Percentiles rank a stretch among this genome's conserved stretches.
Conservation (phyloP, 37 sponge, comb jelly and placozoan species). For the Diacarnus erythraeanus region DNA sequence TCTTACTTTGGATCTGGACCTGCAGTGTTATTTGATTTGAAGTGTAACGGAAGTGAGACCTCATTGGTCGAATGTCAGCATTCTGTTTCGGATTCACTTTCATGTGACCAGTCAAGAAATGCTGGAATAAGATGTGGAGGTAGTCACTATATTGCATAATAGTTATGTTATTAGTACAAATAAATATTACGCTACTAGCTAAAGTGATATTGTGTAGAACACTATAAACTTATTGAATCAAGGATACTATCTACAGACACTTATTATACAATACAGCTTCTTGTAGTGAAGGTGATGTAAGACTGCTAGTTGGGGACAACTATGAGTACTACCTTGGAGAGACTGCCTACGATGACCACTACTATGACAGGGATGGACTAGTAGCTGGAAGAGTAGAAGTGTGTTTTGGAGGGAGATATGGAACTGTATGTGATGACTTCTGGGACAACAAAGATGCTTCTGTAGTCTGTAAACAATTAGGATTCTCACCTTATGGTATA, state of each 20-base stretch:
- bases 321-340: slow-evolving; percentile 9
- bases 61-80: slow-evolving; percentile 9
- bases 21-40: slow-evolving; percentile 23
- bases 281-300: slow-evolving; percentile 22
- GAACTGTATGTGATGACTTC: slow-evolving; percentile 34
- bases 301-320: slow-evolving; percentile 24
- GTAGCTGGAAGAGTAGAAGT: slow-evolving; percentile 41
- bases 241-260: background rate
- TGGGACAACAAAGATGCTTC: slow-evolving; percentile 50
- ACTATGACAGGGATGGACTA: slow-evolving; percentile 23
- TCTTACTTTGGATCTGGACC: slow-evolving; percentile 19
- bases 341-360: background rate
- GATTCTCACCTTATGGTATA: slow-evolving; percentile 56
- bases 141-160: background rate
- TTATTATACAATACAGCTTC: background rate
- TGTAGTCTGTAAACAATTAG: slow-evolving; percentile 44
- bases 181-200: too few relatives aligned
- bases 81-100: background rate
- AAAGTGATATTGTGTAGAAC: too few relatives aligned
- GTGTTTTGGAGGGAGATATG: slow-evolving; percentile 43
- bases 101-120: slow-evolving; percentile 34
- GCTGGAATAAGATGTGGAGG: slow-evolving; percentile 44
- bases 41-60: slow-evolving; percentile 23
- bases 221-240: too few relatives aligned
- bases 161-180: too few relatives aligned